Base-by-base conservation (phyloP, 2,113 vertebrate genomes). In the Fregata magnificens region DNA sequence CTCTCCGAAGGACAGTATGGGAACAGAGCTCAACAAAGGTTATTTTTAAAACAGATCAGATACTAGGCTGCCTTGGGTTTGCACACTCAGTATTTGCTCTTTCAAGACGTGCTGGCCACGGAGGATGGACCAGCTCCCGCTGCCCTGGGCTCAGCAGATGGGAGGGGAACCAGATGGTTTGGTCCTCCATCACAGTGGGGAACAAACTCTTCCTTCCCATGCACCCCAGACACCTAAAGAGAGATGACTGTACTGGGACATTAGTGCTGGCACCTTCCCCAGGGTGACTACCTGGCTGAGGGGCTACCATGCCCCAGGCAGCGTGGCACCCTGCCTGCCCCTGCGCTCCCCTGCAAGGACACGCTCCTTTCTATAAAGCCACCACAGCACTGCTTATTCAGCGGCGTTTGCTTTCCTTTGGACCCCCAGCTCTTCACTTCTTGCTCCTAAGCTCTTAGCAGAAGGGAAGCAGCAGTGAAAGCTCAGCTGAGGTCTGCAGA, bases 371-470 rank as follows among this genome's bases (percentile, higher is more conserved):
- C 81, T 59, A 14, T 4, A 16, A 22, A 8, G 32, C 52, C 85
- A 32, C 28, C 1, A 10, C 0, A 0, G 12, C 25, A 22, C 52
- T 16, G 17, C 3, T 0, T 18, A 14, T 28, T 36, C n/a, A 22
- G 38, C 8, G 3, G 47, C 1, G 2, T 34, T 59, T 44, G 18
- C 42, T 49, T n/a, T 63, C 17, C 6, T n/a, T 45, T 50, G 45
- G 29, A 61, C 11, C 4, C 10, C 10, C 66, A 86, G 45, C n/a
- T 86, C 77, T 82, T 50, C 2, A 2, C 32, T 82, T 50, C 10
- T 12, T 45, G 55, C 40, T 82, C 53, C 55, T 18, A 11, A 89
- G 59, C n/a, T 53, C n/a, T 32, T 5, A 3, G n/a, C 61, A 3
- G 0, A 69, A 73, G 49, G 18, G 10, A 13, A 92, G 65, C 3